Percentiles rank a stretch among this genome's conserved stretches.
These are phyloP conservation scores for Drosophila mauritiana DNA, from an alignment of 1,140 invertebrate genomes.

Conservation along the genomic window DNA sequence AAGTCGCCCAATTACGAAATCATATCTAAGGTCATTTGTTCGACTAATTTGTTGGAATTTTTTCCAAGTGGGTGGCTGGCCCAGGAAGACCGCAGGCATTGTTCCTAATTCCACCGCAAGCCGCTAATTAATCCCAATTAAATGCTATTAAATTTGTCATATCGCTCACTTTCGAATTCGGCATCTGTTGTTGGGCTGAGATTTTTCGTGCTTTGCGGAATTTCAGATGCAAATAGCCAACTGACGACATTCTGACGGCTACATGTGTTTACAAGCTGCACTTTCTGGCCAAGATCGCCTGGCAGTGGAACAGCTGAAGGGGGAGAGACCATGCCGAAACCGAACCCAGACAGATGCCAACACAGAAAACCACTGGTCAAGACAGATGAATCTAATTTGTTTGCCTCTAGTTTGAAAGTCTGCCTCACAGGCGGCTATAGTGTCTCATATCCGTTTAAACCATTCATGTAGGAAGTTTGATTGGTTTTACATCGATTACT, in stretches of 20 bases:
- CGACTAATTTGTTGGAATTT: constrained; percentile 63
- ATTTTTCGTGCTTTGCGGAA: constrained; percentile 30
- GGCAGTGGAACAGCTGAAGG: constrained; percentile 10
- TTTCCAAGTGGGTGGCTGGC: not conserved
- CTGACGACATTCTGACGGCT: constrained; percentile 59
- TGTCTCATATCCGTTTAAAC: constrained; percentile 3
- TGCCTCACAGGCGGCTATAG: constrained; percentile 3
- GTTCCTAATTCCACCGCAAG: constrained; percentile 11
- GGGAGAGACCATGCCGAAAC: constrained; percentile 1
- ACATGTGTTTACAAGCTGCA: constrained; percentile 56
- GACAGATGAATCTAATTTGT: constrained; percentile 47
- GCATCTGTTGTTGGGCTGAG: not conserved
- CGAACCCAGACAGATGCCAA: not conserved
- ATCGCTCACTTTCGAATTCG: constrained; percentile 37
- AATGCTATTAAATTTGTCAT: constrained; percentile 41
- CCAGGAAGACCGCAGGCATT: constrained; percentile 42
- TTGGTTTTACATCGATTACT: constrained; percentile 2
- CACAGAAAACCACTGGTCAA: constrained; percentile 4
- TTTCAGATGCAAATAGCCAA: constrained; percentile 40
- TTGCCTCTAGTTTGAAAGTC: constrained; percentile 15
- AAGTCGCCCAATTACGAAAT: constrained; percentile 76
- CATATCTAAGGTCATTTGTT: constrained; percentile 83
- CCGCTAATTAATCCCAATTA: constrained; percentile 42
- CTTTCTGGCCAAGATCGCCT: constrained; percentile 7
- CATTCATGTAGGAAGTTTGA: constrained; percentile 12